Evolutionary conservation across 2,113 vertebrate genomes (phyloP), one percentile per base, ranked within the genome.

Genomic region (Octodon degus): DNA sequence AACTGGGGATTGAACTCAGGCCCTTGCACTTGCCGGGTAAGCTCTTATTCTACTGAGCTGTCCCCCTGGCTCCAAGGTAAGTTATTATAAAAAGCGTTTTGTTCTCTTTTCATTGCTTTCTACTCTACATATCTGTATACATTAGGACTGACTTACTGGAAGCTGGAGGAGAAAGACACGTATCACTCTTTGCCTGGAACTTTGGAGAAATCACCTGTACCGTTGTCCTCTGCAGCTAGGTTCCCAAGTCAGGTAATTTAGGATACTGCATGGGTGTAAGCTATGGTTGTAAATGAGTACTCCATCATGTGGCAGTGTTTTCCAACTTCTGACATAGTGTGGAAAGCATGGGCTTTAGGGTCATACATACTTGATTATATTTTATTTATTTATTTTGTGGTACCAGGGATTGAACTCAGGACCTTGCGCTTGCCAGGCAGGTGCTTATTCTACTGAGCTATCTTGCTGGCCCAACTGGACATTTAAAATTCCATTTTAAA

Each of bases 121-220:
- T 72, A 5, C 24, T 19, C 22, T 87, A 0, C 67, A 72, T 95
- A 2, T 87, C 55, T 92, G 70, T 93, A 53, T 77, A 94, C 34
- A 2, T 40, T 37, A 99, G 99, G 99, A 47, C 98, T 99, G 90
- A 99, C 99, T 0, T 99, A 99, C 68, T 99, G 99, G 99, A 99
- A 98, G 60, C 97, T 99, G 97, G 99, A 99, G 68, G 99, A 99
- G 95, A 99, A 97, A 79, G 99, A 99, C 55, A 97, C 99, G 88
- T 99, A 99, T 85, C 98, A 94, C 67, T 98, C 99, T 30, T 98
- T 99, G 93, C 99, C 99, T 30, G 98, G 99, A 96, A 99, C 98
- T 92, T 98, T 99, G 27, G 98, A 99, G 97, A 99, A 96, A 16
- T 97, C 97, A 0, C 98, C 99, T 1, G 96, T 77, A 40, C 96